A percentile compares a stretch with the other conserved stretches of the same genome.
phyloP scores from a whole-genome alignment of 2,113 vertebrate species.

The Ageneiosus marmoratus region DNA sequence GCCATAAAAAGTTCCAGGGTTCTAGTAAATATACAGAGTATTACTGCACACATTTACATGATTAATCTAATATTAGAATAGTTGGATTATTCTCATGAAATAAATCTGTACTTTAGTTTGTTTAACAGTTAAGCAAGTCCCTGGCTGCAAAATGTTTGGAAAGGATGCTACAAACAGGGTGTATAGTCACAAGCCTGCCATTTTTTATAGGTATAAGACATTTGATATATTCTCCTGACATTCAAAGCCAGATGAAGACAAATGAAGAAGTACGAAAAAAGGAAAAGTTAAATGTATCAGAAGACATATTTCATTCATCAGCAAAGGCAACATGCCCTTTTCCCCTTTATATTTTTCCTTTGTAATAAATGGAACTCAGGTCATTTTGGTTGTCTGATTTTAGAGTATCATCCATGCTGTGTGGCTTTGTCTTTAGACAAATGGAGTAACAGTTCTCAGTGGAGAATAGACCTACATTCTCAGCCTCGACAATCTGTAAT shows the following conservation, averaged over 20 bases:
- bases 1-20: not conserved
- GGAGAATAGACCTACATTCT: not conserved
- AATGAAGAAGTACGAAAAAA: not conserved
- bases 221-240: conserved; percentile 17
- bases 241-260: not conserved
- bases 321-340: not conserved
- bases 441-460: not conserved
- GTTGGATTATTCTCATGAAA: not conserved
- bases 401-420: not conserved
- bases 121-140: not conserved
- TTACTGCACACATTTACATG: not conserved
- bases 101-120: not conserved
- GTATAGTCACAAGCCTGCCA: not conserved
- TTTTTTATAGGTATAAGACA: not conserved
- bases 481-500: not conserved
- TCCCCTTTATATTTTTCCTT: not conserved
- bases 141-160: not conserved
- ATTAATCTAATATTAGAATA: not conserved
- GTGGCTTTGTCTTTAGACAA: not conserved
- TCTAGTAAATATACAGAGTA: not conserved
- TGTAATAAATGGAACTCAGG: not conserved
- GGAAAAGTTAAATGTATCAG: not conserved
- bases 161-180: not conserved
- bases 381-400: not conserved
- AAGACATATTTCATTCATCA: not conserved